Conservation (phyloP, 2,113 vertebrate genomes). For the Pristiophorus japonicus region DNA sequence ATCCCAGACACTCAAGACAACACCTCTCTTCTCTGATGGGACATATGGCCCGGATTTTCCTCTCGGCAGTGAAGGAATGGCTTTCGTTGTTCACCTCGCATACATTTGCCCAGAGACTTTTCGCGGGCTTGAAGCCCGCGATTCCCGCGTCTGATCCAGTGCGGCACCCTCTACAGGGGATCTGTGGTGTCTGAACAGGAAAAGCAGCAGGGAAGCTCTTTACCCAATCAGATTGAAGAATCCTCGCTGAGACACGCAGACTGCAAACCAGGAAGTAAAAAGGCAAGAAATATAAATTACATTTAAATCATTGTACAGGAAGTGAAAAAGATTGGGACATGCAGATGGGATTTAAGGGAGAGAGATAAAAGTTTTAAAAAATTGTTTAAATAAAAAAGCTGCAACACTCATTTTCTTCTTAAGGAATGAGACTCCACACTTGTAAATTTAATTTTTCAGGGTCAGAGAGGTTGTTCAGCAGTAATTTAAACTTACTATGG, state of each 20-base stretch:
- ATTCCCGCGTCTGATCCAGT: too few species aligned
- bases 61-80: not conserved
- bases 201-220: not conserved
- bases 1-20: not conserved
- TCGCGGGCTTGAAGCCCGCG: too few species aligned
- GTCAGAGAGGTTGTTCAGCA: not conserved
- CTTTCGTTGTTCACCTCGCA: not conserved
- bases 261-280: not conserved
- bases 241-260: not conserved
- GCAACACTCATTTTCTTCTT: not conserved
- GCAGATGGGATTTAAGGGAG: not conserved
- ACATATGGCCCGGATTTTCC: not conserved
- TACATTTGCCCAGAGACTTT: not conserved
- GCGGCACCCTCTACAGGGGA: not conserved
- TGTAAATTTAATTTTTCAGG: not conserved
- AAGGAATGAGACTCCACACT: not conserved
- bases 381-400: too few species aligned
- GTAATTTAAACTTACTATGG: not conserved
- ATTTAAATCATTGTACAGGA: not conserved
- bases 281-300: not conserved
- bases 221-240: not conserved
- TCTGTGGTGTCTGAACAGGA: not conserved
- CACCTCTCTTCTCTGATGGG: not conserved
- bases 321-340: not conserved
- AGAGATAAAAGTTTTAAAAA: too few species aligned